Evolutionary conservation across 2,888 invertebrate species (phyloP).

Genomic region (Drosophila mettleri): DNA sequence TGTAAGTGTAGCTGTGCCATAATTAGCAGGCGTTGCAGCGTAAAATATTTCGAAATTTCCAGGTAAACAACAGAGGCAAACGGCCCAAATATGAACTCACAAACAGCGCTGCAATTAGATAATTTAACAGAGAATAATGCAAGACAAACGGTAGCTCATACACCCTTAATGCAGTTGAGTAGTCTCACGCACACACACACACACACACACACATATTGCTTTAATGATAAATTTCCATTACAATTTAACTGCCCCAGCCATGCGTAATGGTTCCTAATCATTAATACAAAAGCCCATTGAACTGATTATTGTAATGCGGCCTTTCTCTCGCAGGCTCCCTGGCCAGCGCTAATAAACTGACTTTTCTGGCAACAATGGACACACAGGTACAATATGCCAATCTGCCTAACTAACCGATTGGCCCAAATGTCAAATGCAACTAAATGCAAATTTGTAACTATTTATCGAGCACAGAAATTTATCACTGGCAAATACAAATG

Average conservation of each 20-base stretch:
- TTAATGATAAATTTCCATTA: constrained; percentile 18
- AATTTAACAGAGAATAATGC: constrained; percentile 21
- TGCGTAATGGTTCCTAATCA: constrained; percentile 33
- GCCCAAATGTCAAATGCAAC: constrained; percentile 36
- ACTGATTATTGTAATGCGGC: constrained; percentile 37
- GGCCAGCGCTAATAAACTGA: constrained; percentile 41
- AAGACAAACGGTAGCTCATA: not conserved
- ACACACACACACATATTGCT: not conserved
- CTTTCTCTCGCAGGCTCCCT: not conserved
- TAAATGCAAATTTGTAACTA: constrained; percentile 44
- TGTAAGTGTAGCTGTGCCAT: constrained; percentile 29
- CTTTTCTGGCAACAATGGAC: constrained; percentile 13
- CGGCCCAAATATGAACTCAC: constrained; percentile 9
- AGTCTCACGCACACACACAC: not conserved
- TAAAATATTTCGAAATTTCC: constrained; percentile 50
- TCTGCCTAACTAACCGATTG: constrained; percentile 23
- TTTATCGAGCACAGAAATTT: constrained; percentile 43
- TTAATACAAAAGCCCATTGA: constrained; percentile 32
- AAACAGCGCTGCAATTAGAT: constrained; percentile 41
- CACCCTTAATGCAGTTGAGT: constrained; percentile 1
- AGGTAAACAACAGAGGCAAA: constrained; percentile 40
- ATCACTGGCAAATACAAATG: constrained; percentile 31
- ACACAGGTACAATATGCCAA: constrained; percentile 8
- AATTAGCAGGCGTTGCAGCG: constrained; percentile 61
- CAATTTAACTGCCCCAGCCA: constrained; percentile 15